A percentile compares a stretch with the other conserved stretches of the same genome.
Conservation (phyloP, 1,140 invertebrate genomes). For the Aricia agestis region DNA sequence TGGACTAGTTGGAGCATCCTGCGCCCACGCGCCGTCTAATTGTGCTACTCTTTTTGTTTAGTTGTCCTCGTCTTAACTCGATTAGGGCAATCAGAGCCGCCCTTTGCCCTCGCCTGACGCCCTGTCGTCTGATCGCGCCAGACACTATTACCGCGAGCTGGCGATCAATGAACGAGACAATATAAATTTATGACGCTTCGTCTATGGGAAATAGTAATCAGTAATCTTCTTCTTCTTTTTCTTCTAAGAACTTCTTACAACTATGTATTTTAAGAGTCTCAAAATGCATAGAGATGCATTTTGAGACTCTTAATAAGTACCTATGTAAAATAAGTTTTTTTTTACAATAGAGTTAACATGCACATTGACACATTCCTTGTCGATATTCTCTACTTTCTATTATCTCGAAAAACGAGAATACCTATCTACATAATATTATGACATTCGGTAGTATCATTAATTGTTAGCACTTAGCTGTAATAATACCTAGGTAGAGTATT, state of each 20-base stretch:
- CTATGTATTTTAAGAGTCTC: too few species aligned
- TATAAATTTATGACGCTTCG: background rate
- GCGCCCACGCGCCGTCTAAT: conserved; percentile 65
- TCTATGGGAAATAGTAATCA: background rate
- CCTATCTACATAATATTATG: too few species aligned
- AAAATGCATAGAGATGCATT: too few species aligned
- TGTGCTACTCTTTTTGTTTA: conserved; percentile 70
- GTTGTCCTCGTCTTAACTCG: conserved; percentile 60
- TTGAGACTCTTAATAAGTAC: too few species aligned
- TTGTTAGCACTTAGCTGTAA: too few species aligned
- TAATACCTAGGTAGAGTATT: background rate
- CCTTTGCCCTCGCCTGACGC: conserved; percentile 59
- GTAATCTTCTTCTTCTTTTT: background rate
- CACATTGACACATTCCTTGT: too few species aligned
- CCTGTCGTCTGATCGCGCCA: conserved; percentile 41
- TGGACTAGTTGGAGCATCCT: conserved; percentile 58
- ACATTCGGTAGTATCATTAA: too few species aligned
- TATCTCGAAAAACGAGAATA: too few species aligned
- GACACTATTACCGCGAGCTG: conserved; percentile 23
- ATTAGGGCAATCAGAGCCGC: conserved; percentile 69
- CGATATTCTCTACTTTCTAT: too few species aligned
- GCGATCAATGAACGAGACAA: conserved; percentile 20
- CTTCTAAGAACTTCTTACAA: too few species aligned
- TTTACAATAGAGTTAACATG: too few species aligned
- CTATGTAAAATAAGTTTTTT: too few species aligned